A percentile compares a stretch with the other conserved stretches of the same genome.
Evolutionary conservation across 2,113 vertebrate species (phyloP).

Genomic region (Lethenteron camtschaticum): DNA sequence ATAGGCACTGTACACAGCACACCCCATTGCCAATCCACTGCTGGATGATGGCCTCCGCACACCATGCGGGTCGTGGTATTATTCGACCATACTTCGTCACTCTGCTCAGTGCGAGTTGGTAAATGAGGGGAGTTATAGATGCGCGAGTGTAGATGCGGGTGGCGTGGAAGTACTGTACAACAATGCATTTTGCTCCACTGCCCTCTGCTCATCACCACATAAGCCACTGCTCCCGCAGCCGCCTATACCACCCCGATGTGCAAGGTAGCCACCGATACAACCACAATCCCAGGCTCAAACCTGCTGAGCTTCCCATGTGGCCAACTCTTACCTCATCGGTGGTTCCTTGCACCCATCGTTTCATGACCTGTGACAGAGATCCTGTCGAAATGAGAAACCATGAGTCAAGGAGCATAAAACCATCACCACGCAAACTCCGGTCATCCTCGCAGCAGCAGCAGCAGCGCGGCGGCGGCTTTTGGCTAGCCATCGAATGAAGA

Average conservation of each 20-base stretch:
- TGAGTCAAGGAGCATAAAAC: neutral
- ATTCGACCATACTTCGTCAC: neutral
- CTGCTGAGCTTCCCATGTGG: neutral
- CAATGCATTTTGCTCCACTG: neutral
- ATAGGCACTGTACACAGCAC: no score
- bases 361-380: conserved; percentile 75
- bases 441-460: neutral
- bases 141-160: neutral
- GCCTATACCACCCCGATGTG: neutral
- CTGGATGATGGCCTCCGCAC: no score
- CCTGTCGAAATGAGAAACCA: conserved; percentile 19
- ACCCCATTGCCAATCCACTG: no score
- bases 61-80: neutral
- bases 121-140: neutral
- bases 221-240: neutral
- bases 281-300: neutral
- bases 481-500: neutral
- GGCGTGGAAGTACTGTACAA: neutral
- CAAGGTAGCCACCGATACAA: neutral
- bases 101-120: no score
- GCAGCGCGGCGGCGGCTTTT: neutral
- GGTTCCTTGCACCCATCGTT: conserved; percentile 69
- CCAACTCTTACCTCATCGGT: conserved; percentile 41
- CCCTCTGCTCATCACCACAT: neutral
- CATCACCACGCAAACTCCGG: neutral